phyloP scores from a whole-genome alignment of 2,797 vertebrate species.

The Diglossa cyanea region DNA sequence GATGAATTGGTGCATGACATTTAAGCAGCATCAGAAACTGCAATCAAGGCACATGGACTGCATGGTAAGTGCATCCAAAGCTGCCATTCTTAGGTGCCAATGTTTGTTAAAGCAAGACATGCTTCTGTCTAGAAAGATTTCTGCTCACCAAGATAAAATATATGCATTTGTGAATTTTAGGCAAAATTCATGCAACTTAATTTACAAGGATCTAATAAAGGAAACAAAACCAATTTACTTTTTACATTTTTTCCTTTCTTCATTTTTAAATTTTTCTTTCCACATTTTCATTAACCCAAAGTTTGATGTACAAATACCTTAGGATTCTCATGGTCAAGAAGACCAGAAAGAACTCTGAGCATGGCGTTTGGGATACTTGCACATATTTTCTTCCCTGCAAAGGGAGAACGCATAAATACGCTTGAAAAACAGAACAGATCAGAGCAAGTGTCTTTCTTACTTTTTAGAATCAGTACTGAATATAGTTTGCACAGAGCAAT shows the following conservation, averaged over 20 bases:
- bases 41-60: background rate
- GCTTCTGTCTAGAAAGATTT: background rate
- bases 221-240: background rate
- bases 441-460: background rate
- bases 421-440: background rate
- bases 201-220: background rate
- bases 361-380: conserved; percentile 84
- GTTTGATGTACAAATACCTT: conserved; percentile 78
- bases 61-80: background rate
- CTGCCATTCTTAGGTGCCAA: background rate
- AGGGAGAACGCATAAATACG: background rate
- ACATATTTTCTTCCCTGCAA: conserved; percentile 89
- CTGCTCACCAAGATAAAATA: background rate
- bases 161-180: background rate
- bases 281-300: background rate
- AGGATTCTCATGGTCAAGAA: conserved; percentile 92
- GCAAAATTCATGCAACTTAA: background rate
- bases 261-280: background rate
- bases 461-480: background rate
- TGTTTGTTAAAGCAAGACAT: background rate
- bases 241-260: background rate
- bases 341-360: conserved; percentile 90
- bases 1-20: background rate
- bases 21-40: background rate
- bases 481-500: background rate